Conservation (phyloP, 2,888 invertebrate genomes). For the Lissonota sp. region DNA sequence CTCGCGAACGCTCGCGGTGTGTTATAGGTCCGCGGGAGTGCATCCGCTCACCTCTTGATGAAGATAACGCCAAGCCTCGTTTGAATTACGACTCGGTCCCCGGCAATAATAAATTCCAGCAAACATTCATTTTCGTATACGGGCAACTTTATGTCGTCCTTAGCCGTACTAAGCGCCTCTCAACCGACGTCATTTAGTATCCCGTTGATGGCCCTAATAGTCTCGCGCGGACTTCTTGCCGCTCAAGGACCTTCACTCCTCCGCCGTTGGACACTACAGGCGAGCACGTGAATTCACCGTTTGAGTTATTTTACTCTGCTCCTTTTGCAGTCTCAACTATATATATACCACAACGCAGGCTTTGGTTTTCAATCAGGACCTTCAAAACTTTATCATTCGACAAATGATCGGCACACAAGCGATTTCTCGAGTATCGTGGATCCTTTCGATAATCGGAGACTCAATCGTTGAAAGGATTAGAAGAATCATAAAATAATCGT, state of each 20-base stretch:
- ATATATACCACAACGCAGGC: too few species aligned
- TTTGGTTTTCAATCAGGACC: conserved; percentile 16
- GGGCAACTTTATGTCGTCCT: conserved; percentile 83
- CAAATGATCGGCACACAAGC: neutral
- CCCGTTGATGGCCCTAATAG: conserved; percentile 82
- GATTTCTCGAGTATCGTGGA: too few species aligned
- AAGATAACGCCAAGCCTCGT: conserved; percentile 83
- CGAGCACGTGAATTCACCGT: conserved; percentile 37
- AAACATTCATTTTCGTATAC: conserved; percentile 84
- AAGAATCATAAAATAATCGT: too few species aligned
- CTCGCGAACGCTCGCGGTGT: conserved; percentile 67
- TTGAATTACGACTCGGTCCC: conserved; percentile 81
- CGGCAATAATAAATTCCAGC: conserved; percentile 83
- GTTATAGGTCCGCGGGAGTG: conserved; percentile 67
- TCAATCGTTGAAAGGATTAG: too few species aligned
- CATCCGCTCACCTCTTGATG: conserved; percentile 77
- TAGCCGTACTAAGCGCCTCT: conserved; percentile 81
- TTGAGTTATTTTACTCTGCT: conserved; percentile 24
- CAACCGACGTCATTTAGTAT: conserved; percentile 82
- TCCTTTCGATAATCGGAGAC: too few species aligned
- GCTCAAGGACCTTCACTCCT: conserved; percentile 57
- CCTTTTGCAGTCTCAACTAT: neutral
- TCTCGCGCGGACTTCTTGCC: conserved; percentile 64
- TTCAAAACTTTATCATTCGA: neutral
- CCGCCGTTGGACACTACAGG: conserved; percentile 69